Percentiles rank a stretch among this genome's conserved stretches.
phyloP scores from a whole-genome alignment of 2,797 vertebrate genomes.

The Sphenodon punctatus region DNA sequence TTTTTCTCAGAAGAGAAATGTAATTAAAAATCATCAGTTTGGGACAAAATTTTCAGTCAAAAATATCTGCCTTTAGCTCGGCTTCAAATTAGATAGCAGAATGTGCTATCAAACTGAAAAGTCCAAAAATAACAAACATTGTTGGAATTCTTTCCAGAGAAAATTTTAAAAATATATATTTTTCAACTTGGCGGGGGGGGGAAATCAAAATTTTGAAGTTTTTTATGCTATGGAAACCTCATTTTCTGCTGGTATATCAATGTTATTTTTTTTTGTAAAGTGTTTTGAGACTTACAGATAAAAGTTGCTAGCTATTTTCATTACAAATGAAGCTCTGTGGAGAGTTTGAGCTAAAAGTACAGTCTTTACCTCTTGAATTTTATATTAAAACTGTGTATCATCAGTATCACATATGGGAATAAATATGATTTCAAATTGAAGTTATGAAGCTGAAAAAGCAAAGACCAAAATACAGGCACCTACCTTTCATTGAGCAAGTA shows the following conservation, averaged over 20 bases:
- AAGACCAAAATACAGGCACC: not conserved
- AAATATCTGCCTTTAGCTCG: too few relatives aligned
- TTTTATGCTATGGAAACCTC: not conserved
- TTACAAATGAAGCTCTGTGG: not conserved
- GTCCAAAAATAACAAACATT: not conserved
- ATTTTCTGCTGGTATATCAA: not conserved
- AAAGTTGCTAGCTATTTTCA: not conserved
- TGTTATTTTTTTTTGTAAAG: not conserved
- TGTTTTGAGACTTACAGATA: not conserved
- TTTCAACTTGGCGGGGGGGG: not conserved
- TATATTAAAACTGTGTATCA: not conserved
- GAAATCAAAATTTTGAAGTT: not conserved
- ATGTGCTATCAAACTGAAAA: not conserved
- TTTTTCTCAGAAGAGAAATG: too few relatives aligned
- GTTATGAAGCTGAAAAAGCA: conserved; percentile 1
- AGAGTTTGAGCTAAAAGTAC: not conserved
- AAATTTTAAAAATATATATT: too few relatives aligned
- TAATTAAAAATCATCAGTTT: too few relatives aligned
- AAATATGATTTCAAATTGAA: conserved; percentile 10
- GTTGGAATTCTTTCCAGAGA: not conserved
- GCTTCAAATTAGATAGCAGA: too few relatives aligned
- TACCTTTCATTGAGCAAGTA: conserved; percentile 36
- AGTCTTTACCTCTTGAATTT: not conserved
- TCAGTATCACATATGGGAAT: not conserved
- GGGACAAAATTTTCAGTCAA: too few relatives aligned